These are phyloP conservation scores for Cirrhinus mrigala DNA, from an alignment of 2,797 vertebrate genomes.

Conservation along the genomic window DNA sequence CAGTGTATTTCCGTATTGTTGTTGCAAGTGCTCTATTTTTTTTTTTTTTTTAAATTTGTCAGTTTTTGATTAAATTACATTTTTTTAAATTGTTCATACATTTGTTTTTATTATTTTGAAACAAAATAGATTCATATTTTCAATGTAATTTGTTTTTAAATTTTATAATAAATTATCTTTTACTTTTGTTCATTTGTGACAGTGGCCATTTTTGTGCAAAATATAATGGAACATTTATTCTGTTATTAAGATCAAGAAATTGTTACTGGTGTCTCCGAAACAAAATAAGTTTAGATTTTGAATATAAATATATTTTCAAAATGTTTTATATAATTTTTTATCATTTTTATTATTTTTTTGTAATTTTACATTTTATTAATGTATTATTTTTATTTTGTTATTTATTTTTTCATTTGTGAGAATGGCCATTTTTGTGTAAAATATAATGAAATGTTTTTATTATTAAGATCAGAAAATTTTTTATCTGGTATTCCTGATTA, in stretches of 20 bases:
- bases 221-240: too few relatives aligned
- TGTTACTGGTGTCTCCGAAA: too few relatives aligned
- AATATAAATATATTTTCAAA: too few relatives aligned
- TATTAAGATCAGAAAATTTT: too few relatives aligned
- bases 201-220: too few relatives aligned
- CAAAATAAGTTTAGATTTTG: too few relatives aligned
- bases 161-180: background rate
- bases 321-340: too few relatives aligned
- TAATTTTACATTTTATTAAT: too few relatives aligned
- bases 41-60: background rate
- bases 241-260: too few relatives aligned
- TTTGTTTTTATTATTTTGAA: background rate
- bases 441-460: background rate
- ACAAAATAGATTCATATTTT: background rate
- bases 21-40: background rate
- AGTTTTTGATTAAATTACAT: background rate
- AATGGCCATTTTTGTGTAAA: background rate
- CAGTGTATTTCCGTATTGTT: background rate
- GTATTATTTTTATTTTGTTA: background rate
- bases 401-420: background rate
- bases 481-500: too few relatives aligned
- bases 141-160: background rate
- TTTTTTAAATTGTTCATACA: background rate
- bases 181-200: too few relatives aligned
- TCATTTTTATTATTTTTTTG: too few relatives aligned